A percentile compares a stretch with the other conserved stretches of the same genome.
Conservation (phyloP, 2,113 vertebrate species). For the Cynopterus brachyotis region DNA sequence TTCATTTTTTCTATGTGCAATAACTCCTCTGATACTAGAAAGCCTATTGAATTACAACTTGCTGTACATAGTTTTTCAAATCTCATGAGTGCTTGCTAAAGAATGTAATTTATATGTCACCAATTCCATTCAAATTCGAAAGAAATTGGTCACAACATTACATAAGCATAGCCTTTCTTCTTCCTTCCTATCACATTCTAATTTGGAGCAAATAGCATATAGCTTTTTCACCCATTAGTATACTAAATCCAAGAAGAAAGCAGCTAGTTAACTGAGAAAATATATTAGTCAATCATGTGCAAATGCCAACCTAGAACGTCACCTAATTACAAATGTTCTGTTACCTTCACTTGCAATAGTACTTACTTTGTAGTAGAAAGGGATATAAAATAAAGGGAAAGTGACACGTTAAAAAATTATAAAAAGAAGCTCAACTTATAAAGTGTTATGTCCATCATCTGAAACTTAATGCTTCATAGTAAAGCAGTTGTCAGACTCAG, state of each 20-base stretch:
- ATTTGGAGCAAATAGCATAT: background rate
- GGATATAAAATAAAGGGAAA: background rate
- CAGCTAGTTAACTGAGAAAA: background rate
- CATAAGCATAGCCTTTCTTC: background rate
- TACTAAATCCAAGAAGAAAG: background rate
- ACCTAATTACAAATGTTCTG: slow-evolving; percentile 2
- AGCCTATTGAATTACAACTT: background rate
- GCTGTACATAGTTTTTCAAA: background rate
- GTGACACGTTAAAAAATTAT: background rate
- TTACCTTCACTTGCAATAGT: background rate
- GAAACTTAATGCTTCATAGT: background rate
- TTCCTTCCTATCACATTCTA: background rate
- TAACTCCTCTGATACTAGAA: background rate
- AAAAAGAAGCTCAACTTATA: background rate
- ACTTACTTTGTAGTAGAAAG: background rate
- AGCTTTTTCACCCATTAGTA: background rate
- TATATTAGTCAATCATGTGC: background rate
- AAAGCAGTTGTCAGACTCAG: background rate
- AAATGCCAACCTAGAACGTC: background rate
- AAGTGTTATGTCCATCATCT: background rate
- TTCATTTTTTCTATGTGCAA: background rate
- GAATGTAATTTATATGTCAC: background rate
- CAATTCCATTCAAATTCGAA: background rate
- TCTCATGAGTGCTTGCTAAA: background rate
- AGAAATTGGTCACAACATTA: background rate